A percentile compares a stretch with the other conserved stretches of the same genome.
Conservation (phyloP, 2,113 vertebrate species). For the Nematolebias whitei region DNA sequence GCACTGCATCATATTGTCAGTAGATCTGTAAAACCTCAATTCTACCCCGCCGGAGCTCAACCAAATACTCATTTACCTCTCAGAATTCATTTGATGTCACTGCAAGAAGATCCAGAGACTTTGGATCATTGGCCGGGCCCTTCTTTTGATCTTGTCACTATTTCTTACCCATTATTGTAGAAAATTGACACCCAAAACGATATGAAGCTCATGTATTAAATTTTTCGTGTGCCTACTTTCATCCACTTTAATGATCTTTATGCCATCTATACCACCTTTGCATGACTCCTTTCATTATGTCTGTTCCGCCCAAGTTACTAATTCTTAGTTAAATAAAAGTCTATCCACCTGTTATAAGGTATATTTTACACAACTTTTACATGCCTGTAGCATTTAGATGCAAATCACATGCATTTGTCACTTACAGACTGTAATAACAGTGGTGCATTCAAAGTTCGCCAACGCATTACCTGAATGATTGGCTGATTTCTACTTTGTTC, state of each 20-base stretch:
- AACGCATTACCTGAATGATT: not conserved
- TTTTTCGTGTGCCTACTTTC: not conserved
- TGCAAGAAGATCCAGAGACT: not conserved
- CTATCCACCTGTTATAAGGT: not conserved
- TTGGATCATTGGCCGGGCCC: not conserved
- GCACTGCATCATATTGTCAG: conserved; percentile 29
- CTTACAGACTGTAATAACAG: not conserved
- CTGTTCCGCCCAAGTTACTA: conserved; percentile 9
- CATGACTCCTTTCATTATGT: conserved; percentile 58
- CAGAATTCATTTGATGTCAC: not conserved
- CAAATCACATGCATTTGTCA: not conserved
- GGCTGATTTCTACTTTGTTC: not conserved
- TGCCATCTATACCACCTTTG: conserved; percentile 34
- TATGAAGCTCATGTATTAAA: conserved; percentile 22
- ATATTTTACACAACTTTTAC: not conserved
- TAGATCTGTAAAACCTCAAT: conserved; percentile 10
- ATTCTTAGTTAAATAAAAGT: conserved; percentile 10
- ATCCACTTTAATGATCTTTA: conserved; percentile 31
- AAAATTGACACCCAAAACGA: conserved; percentile 29
- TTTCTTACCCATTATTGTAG: conserved; percentile 32
- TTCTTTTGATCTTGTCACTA: conserved; percentile 11
- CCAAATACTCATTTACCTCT: conserved; percentile 15
- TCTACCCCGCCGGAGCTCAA: conserved; percentile 1
- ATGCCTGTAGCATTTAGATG: not conserved
- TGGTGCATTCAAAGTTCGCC: not conserved